Base-by-base conservation (phyloP, 2,888 invertebrate genomes). In the Strigamia crassipes region DNA sequence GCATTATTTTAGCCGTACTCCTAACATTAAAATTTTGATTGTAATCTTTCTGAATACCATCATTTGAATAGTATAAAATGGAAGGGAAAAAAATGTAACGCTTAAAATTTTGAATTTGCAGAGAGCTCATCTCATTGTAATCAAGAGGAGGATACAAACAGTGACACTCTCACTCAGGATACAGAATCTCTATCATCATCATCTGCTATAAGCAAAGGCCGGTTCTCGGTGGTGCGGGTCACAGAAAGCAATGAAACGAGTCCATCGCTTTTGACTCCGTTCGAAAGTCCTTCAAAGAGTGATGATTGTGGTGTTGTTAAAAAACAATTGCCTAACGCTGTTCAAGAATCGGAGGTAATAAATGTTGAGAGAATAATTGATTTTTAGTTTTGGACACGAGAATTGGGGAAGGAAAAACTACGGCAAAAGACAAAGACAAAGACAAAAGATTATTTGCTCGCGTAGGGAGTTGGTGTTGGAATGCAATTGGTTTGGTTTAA, bases 201-300 rank as follows among this genome's bases (percentile, higher is more conserved):
- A 31, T 41, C 84, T 34, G 84, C 85, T 18, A 83, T 86, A 9
- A 82, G 86, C 38, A 85, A 85, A 79, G 86, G 87, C 31, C 83
- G 87, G 12, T 87, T 87, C 81, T 86, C 86, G 81, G 86, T 87
- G 21, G 86, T 86, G 3, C 86, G 86, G 8, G 86, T 86, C 38
- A 84, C 84, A 4, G 85, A 85, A 27, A 73, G 73, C 31, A 73
- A 13, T 10, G 73, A 73, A 73, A 73, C 73, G 13, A 73, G 31
- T n/a, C n/a, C 27, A 15, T 73, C 73, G 3, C 27, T 73, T 10
- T 10, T 31, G 15, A 73, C 73, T 31, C 10, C 13, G 1, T n/a
- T n/a, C 78, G 85, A 85, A 42, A 82, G 83, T 18, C 84, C 85
- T 46, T 84, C 84, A 34, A 78, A 78, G 15, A 73, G 73, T 73